These are phyloP conservation scores for Bombus cullumanus DNA, from an alignment of 1,140 invertebrate genomes.

Conservation along the genomic window DNA sequence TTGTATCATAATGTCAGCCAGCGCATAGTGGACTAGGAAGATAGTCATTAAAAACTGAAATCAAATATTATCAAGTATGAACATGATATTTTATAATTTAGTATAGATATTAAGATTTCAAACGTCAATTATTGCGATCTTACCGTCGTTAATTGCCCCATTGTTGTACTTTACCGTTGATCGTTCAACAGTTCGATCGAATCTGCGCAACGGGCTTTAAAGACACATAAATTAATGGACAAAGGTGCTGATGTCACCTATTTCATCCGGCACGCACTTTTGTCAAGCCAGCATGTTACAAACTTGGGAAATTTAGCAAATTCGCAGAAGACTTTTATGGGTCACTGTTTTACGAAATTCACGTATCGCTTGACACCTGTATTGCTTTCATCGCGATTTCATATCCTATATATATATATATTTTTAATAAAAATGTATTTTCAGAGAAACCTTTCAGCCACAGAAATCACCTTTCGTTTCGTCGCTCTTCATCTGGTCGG, in stretches of 20 bases:
- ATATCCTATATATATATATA: not conserved
- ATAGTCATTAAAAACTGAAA: slow-evolving; percentile 29
- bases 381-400: not conserved
- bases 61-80: not conserved
- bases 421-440: no score
- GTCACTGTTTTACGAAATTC: slow-evolving; percentile 2
- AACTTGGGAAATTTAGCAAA: not conserved
- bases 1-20: slow-evolving; percentile 44
- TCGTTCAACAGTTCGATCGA: slow-evolving; percentile 4
- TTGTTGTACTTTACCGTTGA: not conserved
- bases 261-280: slow-evolving; percentile 22
- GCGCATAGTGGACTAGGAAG: not conserved
- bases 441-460: no score
- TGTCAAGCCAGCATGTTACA: slow-evolving; percentile 3
- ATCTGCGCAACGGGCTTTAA: slow-evolving; percentile 25
- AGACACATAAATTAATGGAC: slow-evolving; percentile 27
- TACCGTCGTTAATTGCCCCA: slow-evolving; percentile 31
- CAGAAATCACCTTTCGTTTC: no score
- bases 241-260: slow-evolving; percentile 44
- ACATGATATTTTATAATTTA: not conserved
- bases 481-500: no score
- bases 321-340: not conserved
- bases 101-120: not conserved
- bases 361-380: not conserved
- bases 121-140: slow-evolving; percentile 1